These are phyloP conservation scores for Eulacestoma nigropectus DNA, from an alignment of 2,113 vertebrate species.

Conservation along the genomic window DNA sequence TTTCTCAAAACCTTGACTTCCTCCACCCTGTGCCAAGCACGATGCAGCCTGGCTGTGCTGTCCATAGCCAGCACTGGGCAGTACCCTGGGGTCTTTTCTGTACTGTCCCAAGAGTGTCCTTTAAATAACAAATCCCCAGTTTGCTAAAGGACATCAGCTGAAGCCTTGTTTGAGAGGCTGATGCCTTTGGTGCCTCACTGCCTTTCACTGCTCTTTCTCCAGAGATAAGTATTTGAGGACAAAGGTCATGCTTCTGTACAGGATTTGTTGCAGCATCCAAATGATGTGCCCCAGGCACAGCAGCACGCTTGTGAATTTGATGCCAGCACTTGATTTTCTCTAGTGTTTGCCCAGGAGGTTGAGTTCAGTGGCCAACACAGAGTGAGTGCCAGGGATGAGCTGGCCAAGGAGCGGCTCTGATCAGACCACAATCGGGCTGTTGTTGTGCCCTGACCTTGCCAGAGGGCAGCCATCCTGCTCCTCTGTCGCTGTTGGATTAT, in stretches of 20 bases:
- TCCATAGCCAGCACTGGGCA: not conserved
- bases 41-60: not conserved
- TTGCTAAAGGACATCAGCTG: not conserved
- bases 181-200: not conserved
- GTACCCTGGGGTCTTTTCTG: not conserved
- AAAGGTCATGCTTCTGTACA: not conserved
- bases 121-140: not conserved
- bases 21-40: not conserved
- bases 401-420: not conserved
- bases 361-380: not conserved
- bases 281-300: not conserved
- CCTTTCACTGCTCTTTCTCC: not conserved
- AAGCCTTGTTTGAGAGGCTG: not conserved
- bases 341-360: not conserved
- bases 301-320: fast-evolving
- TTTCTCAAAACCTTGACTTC: not conserved
- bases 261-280: not conserved
- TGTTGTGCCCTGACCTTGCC: not conserved
- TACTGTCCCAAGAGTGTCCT: not conserved
- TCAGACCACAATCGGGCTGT: not conserved
- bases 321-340: not conserved
- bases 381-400: not conserved
- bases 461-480: not conserved
- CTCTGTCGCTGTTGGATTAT: fast-evolving
- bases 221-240: not conserved